Evolutionary conservation across 2,888 invertebrate species (phyloP), one percentile per base, ranked within the genome.

Genomic region (Caenorhabditis imperialis): DNA sequence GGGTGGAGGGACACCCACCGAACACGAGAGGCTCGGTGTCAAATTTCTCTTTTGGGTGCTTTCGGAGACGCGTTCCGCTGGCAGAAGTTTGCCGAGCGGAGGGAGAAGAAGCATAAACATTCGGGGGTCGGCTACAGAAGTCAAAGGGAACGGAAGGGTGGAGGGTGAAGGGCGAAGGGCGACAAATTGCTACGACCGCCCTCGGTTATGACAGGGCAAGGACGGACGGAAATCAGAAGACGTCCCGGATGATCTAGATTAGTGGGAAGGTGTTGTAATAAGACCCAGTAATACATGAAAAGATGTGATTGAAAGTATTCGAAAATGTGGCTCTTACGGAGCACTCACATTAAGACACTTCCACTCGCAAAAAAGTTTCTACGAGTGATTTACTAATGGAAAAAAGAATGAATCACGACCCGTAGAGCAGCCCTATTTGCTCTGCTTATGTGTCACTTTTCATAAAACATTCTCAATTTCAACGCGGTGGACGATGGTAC

Each of bases 41-140:
- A 57, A 57, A 55, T 65, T 65, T 55, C 65, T 57, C 57, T 42
- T 65, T 7, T 22, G 5, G 10, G 10, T 23, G 25, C 53, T 62
- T 53, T 62, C n/a, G n/a, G n/a, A n/a, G 45, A 44, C 20, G 44
- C 27, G 27, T 38, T 35, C 38, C 22, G 25, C 38, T 2, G 47
- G 48, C 30, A 35, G 48, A 30, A 42, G n/a, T 27, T 45, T 23
- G 50, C n/a, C n/a, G 23, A 33, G 47, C 35, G n/a, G n/a, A 33
- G 25, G 38, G 25, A 18, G 27, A 33, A 10, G 48, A 50, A 57
- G 50, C 57, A 65, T 65, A 65, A 65, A 65, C 65, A 65, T 16
- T 65, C 47, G n/a, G n/a, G n/a, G n/a, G n/a, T n/a, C n/a, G n/a
- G n/a, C n/a, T n/a, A n/a, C n/a, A n/a, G n/a, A n/a, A n/a, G n/a